Percentiles rank a stretch among this genome's conserved stretches.
Conservation (phyloP, 1,140 invertebrate genomes). For the Piezodorus guildinii region DNA sequence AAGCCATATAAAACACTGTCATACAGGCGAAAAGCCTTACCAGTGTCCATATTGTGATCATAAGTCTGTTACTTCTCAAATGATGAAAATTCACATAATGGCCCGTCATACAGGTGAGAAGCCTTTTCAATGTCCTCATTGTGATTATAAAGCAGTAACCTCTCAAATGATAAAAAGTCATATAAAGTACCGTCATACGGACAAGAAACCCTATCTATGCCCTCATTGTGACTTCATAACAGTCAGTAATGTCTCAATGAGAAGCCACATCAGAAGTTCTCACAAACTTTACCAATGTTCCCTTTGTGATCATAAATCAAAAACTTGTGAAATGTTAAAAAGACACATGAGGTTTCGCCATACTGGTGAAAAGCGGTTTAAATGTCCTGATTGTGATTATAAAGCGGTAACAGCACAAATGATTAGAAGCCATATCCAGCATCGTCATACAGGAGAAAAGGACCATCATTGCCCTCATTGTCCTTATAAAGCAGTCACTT, state of each 20-base stretch:
- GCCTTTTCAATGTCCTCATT: too few relatives aligned
- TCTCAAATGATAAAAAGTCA: neutral
- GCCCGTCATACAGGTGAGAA: too few relatives aligned
- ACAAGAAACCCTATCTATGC: too few relatives aligned
- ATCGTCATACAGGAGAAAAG: too few relatives aligned
- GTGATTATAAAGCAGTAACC: neutral
- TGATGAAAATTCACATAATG: too few relatives aligned
- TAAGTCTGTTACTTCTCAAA: too few relatives aligned
- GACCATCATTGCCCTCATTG: neutral
- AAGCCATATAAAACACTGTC: neutral
- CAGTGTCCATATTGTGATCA: too few relatives aligned
- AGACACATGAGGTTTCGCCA: neutral
- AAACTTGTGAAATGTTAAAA: neutral
- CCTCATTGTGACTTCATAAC: too few relatives aligned
- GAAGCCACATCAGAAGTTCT: neutral
- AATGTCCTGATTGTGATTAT: neutral
- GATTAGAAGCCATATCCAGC: neutral
- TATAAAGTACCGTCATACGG: neutral
- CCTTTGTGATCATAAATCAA: neutral
- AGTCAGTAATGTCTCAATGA: neutral
- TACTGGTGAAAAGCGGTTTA: neutral
- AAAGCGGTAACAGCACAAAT: neutral
- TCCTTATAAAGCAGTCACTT: neutral
- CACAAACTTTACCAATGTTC: neutral
- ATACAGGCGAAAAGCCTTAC: too few relatives aligned